These are phyloP conservation scores for Coelinius sp. DNA, from an alignment of 2,888 invertebrate genomes.

Conservation along the genomic window DNA sequence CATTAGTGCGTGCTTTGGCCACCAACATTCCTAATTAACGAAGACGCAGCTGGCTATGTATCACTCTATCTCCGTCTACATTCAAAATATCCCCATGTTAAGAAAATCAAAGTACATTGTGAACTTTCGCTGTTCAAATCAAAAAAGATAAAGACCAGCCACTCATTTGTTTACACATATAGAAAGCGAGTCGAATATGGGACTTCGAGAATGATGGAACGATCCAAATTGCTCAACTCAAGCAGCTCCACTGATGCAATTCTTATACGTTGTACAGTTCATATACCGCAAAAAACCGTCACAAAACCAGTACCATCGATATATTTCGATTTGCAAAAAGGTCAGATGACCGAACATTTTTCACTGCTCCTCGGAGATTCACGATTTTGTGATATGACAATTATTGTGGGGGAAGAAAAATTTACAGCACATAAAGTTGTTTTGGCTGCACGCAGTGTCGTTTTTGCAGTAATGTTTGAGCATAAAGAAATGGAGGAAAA, in stretches of 20 bases:
- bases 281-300: not conserved
- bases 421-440: conserved; percentile 12
- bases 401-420: conserved; percentile 7
- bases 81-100: not conserved
- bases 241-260: not conserved
- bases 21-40: too few species aligned
- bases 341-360: not conserved
- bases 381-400: not conserved
- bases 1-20: too few species aligned
- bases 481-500: not conserved
- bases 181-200: not conserved
- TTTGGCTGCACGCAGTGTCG: not conserved
- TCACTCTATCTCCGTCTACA: not conserved
- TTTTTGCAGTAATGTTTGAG: conserved; percentile 26
- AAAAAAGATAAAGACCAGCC: not conserved
- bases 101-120: not conserved
- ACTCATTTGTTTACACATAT: not conserved
- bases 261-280: not conserved
- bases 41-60: not conserved
- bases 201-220: not conserved
- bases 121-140: not conserved
- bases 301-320: not conserved
- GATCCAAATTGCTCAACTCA: not conserved
- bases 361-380: not conserved
- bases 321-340: not conserved